These are phyloP conservation scores for Liparis tanakae DNA, from an alignment of 2,797 vertebrate species.

Conservation along the genomic window DNA sequence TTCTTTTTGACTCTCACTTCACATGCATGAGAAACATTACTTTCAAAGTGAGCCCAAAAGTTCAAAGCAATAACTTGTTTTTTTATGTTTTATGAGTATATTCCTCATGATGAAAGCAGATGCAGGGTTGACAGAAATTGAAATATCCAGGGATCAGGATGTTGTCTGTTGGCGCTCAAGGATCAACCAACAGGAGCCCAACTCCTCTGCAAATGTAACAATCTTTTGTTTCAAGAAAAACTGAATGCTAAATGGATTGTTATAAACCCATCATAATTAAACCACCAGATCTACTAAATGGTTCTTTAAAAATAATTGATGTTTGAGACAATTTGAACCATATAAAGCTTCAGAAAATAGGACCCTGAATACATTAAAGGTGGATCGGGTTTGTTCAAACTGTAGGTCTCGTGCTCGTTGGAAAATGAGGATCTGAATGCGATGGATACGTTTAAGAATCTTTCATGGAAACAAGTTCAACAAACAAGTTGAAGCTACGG, in stretches of 20 bases:
- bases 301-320: too few species aligned
- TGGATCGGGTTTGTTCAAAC: too few species aligned
- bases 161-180: not conserved
- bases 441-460: too few species aligned
- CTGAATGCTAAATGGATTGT: not conserved
- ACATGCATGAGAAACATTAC: conserved; percentile 17
- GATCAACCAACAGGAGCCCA: not conserved
- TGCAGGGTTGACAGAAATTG: conserved; percentile 21
- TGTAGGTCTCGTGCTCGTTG: too few species aligned
- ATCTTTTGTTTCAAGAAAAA: not conserved
- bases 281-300: not conserved
- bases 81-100: conserved; percentile 20
- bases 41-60: conserved; percentile 43
- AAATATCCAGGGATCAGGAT: conserved; percentile 3
- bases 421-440: too few species aligned
- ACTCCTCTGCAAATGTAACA: not conserved
- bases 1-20: conserved; percentile 20
- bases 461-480: too few species aligned
- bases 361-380: too few species aligned
- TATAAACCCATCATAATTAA: not conserved
- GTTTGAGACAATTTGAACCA: too few species aligned
- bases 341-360: too few species aligned
- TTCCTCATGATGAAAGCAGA: conserved; percentile 33
- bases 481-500: too few species aligned
- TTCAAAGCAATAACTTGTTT: conserved; percentile 31